These are phyloP conservation scores for Orthosia cruda DNA, from an alignment of 2,888 invertebrate species.

Conservation along the genomic window DNA sequence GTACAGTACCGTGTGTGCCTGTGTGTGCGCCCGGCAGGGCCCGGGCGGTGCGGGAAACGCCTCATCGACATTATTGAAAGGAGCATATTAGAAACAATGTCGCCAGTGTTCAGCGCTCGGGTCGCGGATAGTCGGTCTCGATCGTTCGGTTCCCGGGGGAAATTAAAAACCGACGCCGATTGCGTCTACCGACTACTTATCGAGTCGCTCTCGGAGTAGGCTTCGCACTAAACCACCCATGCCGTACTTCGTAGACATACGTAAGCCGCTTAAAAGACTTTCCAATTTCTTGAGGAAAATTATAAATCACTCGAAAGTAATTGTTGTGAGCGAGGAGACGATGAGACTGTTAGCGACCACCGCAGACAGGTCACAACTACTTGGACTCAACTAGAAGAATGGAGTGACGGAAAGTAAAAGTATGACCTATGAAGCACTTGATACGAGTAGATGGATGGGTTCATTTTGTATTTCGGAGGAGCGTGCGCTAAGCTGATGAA, in stretches of 20 bases:
- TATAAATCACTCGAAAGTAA: constrained; percentile 57
- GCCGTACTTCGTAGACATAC: constrained; percentile 14
- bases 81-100: constrained; percentile 73
- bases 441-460: constrained; percentile 50
- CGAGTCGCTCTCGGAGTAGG: constrained; percentile 62
- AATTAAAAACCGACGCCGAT: constrained; percentile 74
- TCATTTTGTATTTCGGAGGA: constrained; percentile 45
- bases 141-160: constrained; percentile 74
- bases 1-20: neutral
- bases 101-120: constrained; percentile 60
- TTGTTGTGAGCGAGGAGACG: constrained; percentile 27
- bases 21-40: constrained; percentile 2
- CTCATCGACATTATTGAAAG: constrained; percentile 67
- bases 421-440: constrained; percentile 3
- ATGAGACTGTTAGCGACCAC: constrained; percentile 7
- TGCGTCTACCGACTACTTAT: constrained; percentile 70
- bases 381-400: constrained; percentile 2
- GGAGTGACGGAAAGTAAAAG: constrained; percentile 5
- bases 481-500: constrained; percentile 54
- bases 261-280: constrained; percentile 70
- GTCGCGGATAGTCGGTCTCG: constrained; percentile 54
- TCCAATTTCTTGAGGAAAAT: constrained; percentile 61
- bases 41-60: constrained; percentile 6
- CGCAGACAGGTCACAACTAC: neutral
- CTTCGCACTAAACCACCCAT: constrained; percentile 33